These are phyloP conservation scores for Trachelus iudaicus DNA, from an alignment of 2,888 invertebrate genomes.

Conservation along the genomic window DNA sequence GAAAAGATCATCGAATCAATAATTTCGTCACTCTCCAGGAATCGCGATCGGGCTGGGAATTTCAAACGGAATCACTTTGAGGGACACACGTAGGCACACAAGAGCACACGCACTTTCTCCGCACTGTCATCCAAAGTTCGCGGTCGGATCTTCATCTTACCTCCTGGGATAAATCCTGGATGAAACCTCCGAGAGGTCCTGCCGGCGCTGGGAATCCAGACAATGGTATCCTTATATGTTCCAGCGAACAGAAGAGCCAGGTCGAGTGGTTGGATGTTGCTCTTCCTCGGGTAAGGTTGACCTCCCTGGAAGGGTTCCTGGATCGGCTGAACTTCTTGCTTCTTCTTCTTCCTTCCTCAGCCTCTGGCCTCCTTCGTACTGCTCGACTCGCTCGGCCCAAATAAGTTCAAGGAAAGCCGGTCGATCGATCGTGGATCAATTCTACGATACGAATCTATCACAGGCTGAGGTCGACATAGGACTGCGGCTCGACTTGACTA, in stretches of 20 bases:
- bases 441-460: slow-evolving; percentile 59
- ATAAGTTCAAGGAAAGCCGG: neutral
- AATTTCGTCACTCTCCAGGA: neutral
- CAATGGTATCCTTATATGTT: neutral
- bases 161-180: slow-evolving; percentile 5
- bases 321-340: neutral
- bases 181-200: neutral
- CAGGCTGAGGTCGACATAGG: slow-evolving; percentile 62
- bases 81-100: neutral
- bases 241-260: neutral
- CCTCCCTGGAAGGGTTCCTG: neutral
- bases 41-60: neutral
- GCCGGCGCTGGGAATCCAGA: neutral
- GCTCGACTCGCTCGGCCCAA: neutral
- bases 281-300: neutral
- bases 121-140: neutral
- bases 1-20: neutral
- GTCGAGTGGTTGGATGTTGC: neutral
- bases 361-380: neutral
- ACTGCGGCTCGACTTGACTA: slow-evolving; percentile 54
- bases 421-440: slow-evolving; percentile 44
- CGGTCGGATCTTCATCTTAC: slow-evolving; percentile 22
- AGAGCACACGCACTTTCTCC: neutral
- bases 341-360: neutral
- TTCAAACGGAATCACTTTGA: neutral